phyloP scores from a whole-genome alignment of 1,140 invertebrate species.

The Mylabris phalerata region DNA sequence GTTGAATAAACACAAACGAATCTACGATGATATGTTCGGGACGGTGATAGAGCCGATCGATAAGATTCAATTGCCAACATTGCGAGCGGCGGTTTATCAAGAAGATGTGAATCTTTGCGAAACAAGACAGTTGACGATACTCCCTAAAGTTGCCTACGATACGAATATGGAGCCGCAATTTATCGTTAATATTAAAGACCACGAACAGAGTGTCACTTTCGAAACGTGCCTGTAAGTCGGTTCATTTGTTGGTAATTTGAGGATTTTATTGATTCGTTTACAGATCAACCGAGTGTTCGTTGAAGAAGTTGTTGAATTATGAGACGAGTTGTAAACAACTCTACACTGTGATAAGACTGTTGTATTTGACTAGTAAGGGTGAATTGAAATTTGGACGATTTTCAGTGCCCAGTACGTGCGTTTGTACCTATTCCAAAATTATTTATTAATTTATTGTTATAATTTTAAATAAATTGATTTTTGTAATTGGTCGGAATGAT shows the following conservation, averaged over 20 bases:
- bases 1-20: too few species aligned
- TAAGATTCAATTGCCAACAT: too few species aligned
- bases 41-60: too few species aligned
- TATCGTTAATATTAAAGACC: background rate
- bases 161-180: background rate
- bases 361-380: background rate
- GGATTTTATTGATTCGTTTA: too few species aligned
- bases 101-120: background rate
- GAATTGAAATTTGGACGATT: background rate
- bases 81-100: too few species aligned
- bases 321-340: background rate
- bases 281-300: too few species aligned
- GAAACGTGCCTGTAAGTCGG: conserved; percentile 7
- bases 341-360: background rate
- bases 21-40: too few species aligned
- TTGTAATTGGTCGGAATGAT: too few species aligned
- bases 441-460: background rate
- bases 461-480: too few species aligned
- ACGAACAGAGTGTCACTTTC: background rate
- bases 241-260: too few species aligned
- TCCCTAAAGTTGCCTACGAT: background rate
- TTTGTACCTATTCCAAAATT: background rate
- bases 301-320: background rate
- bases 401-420: background rate
- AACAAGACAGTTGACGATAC: background rate